phyloP scores from a whole-genome alignment of 2,113 vertebrate genomes.

The Syngnathus scovelli region DNA sequence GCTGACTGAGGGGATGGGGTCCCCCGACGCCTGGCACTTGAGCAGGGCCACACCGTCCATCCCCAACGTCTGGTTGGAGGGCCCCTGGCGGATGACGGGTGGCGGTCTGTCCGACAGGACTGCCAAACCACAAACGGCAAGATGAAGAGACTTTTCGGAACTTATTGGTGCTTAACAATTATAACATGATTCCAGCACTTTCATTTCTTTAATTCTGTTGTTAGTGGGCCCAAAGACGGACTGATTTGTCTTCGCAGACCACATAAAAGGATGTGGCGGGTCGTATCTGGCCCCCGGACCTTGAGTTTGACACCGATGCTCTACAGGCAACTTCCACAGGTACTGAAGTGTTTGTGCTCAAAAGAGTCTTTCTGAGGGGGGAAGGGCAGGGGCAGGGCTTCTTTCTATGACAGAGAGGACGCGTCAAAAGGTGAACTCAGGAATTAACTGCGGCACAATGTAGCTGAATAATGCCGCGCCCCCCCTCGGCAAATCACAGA shows the following conservation, averaged over 20 bases:
- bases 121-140: conserved; percentile 44
- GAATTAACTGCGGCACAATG: conserved; percentile 32
- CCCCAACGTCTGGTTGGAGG: conserved; percentile 87
- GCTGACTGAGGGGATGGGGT: conserved; percentile 90
- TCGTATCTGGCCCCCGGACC: no score
- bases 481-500: conserved; percentile 54
- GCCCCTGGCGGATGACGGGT: conserved; percentile 95
- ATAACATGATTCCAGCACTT: no score
- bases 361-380: conserved; percentile 30
- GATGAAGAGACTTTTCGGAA: not conserved
- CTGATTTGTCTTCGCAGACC: no score
- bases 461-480: conserved; percentile 57
- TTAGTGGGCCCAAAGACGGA: no score
- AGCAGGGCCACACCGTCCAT: conserved; percentile 87
- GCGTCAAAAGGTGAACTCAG: conserved; percentile 48
- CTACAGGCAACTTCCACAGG: not conserved
- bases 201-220: no score
- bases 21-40: conserved; percentile 92
- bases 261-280: no score
- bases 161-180: conserved; percentile 11
- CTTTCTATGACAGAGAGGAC: conserved; percentile 33
- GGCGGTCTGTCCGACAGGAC: conserved; percentile 95
- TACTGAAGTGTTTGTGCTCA: not conserved
- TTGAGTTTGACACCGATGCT: no score
- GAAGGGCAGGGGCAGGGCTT: conserved; percentile 20